Percentiles rank a stretch among this genome's conserved stretches.
phyloP scores from a whole-genome alignment of 2,888 invertebrate genomes.

The Pollenia amentaria region DNA sequence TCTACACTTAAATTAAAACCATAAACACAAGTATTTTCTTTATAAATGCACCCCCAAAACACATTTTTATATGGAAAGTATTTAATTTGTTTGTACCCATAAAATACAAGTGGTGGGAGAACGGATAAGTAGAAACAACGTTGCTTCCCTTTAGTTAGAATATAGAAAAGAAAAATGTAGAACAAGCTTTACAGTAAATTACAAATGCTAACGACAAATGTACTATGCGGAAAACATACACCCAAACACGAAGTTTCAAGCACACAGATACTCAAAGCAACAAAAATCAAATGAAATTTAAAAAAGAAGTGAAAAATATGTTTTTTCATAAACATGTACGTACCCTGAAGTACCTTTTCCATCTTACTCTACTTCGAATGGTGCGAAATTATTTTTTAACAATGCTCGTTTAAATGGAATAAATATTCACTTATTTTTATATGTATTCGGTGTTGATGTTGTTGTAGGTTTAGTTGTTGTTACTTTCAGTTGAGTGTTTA shows the following conservation, averaged over 20 bases:
- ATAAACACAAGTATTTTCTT: neutral
- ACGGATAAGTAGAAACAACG: neutral
- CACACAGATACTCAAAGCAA: neutral
- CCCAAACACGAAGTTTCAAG: neutral
- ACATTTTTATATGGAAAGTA: slow-evolving; percentile 4
- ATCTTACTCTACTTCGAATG: slow-evolving; percentile 3
- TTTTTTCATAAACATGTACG: slow-evolving; percentile 40
- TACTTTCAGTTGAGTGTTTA: slow-evolving; percentile 3
- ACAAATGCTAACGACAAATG: slow-evolving; percentile 41
- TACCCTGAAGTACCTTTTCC: slow-evolving; percentile 33
- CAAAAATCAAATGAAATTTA: neutral
- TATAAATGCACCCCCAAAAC: neutral
- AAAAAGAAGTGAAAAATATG: neutral
- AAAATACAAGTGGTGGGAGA: neutral
- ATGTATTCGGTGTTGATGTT: neutral
- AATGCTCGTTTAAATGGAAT: slow-evolving; percentile 63
- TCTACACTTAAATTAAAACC: neutral
- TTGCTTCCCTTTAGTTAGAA: neutral
- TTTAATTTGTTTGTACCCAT: neutral
- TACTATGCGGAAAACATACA: slow-evolving; percentile 6
- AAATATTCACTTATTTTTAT: slow-evolving; percentile 42
- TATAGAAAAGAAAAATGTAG: slow-evolving; percentile 27
- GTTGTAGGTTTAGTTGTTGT: neutral
- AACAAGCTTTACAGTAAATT: slow-evolving; percentile 44
- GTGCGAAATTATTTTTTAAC: slow-evolving; percentile 51